Percentiles rank a stretch among this genome's conserved stretches.
phyloP scores from a whole-genome alignment of 2,888 invertebrate species.

The Polymixis flavicincta region DNA sequence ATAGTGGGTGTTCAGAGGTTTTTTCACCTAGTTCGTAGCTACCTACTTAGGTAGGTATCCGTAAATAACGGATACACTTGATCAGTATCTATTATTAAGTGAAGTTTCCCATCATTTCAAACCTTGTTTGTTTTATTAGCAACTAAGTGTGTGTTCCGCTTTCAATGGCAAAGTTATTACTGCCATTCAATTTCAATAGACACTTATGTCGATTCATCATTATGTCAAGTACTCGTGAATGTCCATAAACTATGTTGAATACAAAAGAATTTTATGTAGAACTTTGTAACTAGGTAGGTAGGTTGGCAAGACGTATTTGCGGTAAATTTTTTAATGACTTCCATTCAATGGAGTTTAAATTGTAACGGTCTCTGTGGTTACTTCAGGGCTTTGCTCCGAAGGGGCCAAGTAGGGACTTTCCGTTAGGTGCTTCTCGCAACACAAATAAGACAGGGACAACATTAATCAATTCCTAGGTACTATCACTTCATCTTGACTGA shows the following conservation, averaged over 20 bases:
- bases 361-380: conserved; percentile 22
- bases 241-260: conserved; percentile 14
- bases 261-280: conserved; percentile 44
- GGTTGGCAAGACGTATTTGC: conserved; percentile 11
- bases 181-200: conserved; percentile 48
- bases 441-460: not conserved
- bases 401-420: not conserved
- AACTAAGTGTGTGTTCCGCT: conserved; percentile 25
- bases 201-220: conserved; percentile 34
- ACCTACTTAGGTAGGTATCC: not conserved
- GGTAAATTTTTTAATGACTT: conserved; percentile 19
- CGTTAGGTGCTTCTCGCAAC: conserved; percentile 1
- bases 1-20: not conserved
- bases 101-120: not conserved
- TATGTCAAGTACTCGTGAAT: conserved; percentile 31
- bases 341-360: conserved; percentile 15
- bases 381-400: not conserved
- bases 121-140: conserved; percentile 32
- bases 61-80: not conserved
- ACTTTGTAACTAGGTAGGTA: conserved; percentile 13
- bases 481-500: not conserved
- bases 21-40: not conserved
- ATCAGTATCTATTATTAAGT: conserved; percentile 4
- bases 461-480: not conserved
- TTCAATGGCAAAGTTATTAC: conserved; percentile 26